These are phyloP conservation scores for Holothuria scabra DNA, from an alignment of 53 echinoderm and acorn worm species.

Conservation along the genomic window DNA sequence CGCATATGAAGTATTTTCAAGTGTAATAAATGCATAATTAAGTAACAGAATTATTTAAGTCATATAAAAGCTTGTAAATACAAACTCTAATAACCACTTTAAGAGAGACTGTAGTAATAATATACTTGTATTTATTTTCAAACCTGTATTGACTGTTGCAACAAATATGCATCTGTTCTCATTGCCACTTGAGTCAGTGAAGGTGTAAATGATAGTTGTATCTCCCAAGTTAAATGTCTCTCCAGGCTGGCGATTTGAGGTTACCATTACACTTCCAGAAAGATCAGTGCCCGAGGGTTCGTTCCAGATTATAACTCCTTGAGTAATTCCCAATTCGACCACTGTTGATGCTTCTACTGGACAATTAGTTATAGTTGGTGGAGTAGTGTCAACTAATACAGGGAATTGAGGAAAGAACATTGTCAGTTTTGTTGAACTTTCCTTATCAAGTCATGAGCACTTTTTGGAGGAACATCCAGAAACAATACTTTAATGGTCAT, in stretches of 20 bases:
- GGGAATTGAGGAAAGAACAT: no score
- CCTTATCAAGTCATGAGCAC: no score
- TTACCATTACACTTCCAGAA: background rate
- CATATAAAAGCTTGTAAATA: no score
- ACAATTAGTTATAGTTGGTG: slow-evolving; percentile 15
- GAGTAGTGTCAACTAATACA: slow-evolving; percentile 18
- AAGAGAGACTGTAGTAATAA: no score
- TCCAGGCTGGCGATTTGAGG: slow-evolving; percentile 17
- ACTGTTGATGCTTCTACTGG: background rate
- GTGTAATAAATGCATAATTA: no score
- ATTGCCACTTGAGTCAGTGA: slow-evolving; percentile 36
- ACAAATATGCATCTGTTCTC: background rate
- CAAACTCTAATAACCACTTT: no score
- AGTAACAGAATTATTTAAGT: no score
- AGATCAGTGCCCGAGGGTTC: slow-evolving; percentile 31
- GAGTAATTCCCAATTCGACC: slow-evolving; percentile 1
- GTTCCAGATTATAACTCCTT: background rate
- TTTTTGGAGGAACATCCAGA: no score
- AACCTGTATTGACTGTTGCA: background rate
- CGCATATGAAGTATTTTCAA: no score
- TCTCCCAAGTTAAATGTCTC: slow-evolving; percentile 20
- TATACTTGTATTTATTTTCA: no score
- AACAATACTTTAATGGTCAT: no score
- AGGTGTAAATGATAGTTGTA: slow-evolving; percentile 62
- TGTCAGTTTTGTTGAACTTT: no score